Evolutionary conservation across 2,888 invertebrate genomes (phyloP).

Genomic region (Clitarchus hookeri): DNA sequence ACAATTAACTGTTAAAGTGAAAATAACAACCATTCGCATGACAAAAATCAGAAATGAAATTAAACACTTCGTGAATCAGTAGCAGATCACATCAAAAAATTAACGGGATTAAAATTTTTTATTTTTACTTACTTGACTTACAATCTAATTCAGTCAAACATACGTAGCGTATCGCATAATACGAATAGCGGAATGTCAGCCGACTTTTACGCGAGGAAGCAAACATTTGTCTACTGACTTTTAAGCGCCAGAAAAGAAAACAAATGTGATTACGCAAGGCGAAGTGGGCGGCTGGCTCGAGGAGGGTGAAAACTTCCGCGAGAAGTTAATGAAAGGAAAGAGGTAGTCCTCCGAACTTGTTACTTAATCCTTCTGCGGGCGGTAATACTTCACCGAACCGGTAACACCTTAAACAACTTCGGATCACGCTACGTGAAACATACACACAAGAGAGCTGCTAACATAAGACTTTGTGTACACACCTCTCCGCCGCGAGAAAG

Average conservation of each 20-base stretch:
- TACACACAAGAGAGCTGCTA: not conserved
- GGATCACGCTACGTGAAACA: not conserved
- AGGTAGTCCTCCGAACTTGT: not conserved
- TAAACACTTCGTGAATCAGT: no score
- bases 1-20: no score
- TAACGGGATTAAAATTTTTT: no score
- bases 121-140: no score
- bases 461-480: not conserved
- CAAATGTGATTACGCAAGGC: not conserved
- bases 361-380: not conserved
- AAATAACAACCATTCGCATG: no score
- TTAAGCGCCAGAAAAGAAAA: not conserved
- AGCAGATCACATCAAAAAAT: no score
- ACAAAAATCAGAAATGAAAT: no score
- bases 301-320: not conserved
- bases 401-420: not conserved
- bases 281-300: not conserved
- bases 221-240: not conserved
- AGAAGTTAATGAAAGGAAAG: conserved; percentile 14
- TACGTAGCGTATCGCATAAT: no score
- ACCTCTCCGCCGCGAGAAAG: not conserved
- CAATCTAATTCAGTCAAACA: no score
- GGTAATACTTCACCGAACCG: conserved; percentile 1
- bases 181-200: not conserved
- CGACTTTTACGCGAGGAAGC: not conserved